Evolutionary conservation across 2,113 vertebrate genomes (phyloP), one percentile per base, ranked within the genome.

Genomic region (Prietella phreatophila): DNA sequence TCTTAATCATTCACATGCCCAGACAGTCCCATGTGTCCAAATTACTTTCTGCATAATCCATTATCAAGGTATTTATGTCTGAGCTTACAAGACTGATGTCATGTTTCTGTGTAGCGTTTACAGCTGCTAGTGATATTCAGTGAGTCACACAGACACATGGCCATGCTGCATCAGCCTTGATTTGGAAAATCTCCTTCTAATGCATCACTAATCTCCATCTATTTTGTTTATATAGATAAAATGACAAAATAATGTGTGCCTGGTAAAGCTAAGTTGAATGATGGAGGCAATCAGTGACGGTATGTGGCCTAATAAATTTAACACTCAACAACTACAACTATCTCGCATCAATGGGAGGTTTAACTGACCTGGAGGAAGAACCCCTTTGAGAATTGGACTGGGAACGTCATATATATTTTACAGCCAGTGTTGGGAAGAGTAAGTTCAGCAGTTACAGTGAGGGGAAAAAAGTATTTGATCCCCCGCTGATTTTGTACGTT

Each of bases 101-200:
- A 87, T 73, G 39, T 69, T 63, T 80, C 79, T 78, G 82, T 84
- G 56, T 80, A 27, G n/a, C 1, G 20, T 42, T 69, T 67, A 14
- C 82, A 81, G 87, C 75, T 79, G 87, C 33, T 84, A 58, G 39
- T 83, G 67, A 25, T 20, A 80, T 13, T 27, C 76, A 56, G 5
- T 50, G 56, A 81, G 30, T 58, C 78, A 36, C 39, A 78, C 22
- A 25, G 19, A 78, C 55, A 61, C 58, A 84, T 14, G 8, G 22
- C 58, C 47, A 8, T 27, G 20, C 67, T 56, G 65, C 67, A 73
- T 84, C 61, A 39, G 25, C 14, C 47, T 55, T 53, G 27, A 20
- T 55, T 53, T 79, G 84, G 83, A 58, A 73, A 65, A 58, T 56
- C 63, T 30, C 10, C n/a, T 55, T 30, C 14, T 19, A 30, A 67